Evolutionary conservation across 2,113 vertebrate genomes (phyloP).

Genomic region (Hipposideros armiger): DNA sequence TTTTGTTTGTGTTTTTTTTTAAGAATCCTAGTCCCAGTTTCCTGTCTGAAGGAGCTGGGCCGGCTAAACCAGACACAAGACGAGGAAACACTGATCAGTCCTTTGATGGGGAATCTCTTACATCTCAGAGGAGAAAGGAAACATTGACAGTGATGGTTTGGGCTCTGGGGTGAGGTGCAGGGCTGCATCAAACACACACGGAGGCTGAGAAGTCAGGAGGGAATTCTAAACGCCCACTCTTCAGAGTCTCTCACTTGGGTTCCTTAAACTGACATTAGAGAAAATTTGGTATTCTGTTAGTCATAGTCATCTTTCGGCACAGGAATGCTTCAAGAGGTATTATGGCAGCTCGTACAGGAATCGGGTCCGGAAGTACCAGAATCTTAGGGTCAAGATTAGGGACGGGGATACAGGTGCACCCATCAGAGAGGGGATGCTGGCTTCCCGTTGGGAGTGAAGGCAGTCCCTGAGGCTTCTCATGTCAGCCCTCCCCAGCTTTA

Average conservation of each 20-base stretch:
- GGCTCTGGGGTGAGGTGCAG: neutral
- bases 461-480: neutral
- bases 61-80: neutral
- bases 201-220: neutral
- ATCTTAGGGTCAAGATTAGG: neutral
- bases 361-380: neutral
- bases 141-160: neutral
- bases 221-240: neutral
- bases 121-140: neutral
- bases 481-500: rapidly evolving
- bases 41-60: neutral
- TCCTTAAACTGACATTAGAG: neutral
- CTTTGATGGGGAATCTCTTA: neutral
- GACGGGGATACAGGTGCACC: rapidly evolving
- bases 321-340: rapidly evolving
- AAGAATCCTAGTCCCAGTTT: neutral
- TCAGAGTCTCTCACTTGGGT: neutral
- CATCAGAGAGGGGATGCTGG: too few species aligned
- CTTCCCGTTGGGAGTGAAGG: neutral
- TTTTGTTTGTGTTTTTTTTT: neutral
- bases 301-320: neutral
- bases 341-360: rapidly evolving
- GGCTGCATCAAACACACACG: neutral
- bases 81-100: neutral
- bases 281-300: neutral